phyloP scores from a whole-genome alignment of 1,140 invertebrate genomes.

The Drosophila paulistorum region DNA sequence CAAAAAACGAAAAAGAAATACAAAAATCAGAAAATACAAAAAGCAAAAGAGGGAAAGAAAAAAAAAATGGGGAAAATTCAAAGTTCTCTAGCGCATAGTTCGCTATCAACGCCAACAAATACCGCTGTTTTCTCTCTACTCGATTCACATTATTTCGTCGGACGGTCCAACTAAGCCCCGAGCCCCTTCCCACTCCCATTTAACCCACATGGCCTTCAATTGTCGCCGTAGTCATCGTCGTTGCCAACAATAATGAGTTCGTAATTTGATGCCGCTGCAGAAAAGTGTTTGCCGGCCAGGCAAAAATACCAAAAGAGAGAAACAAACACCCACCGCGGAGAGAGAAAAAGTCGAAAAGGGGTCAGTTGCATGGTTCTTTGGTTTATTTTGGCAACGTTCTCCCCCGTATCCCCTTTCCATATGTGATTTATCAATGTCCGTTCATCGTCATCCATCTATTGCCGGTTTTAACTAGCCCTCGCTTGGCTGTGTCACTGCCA shows the following conservation, averaged over 20 bases:
- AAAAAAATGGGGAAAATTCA: background rate
- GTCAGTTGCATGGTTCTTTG: background rate
- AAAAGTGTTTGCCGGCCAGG: slow-evolving; percentile 49
- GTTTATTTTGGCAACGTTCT: slow-evolving; percentile 56
- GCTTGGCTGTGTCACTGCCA: slow-evolving; percentile 11
- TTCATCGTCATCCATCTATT: slow-evolving; percentile 68
- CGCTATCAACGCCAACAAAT: slow-evolving; percentile 75
- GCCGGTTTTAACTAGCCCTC: slow-evolving; percentile 32
- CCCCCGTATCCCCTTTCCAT: slow-evolving; percentile 6
- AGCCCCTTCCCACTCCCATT: background rate
- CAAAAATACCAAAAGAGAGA: slow-evolving; percentile 22
- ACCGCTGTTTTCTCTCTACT: slow-evolving; percentile 21
- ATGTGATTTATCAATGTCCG: slow-evolving; percentile 79
- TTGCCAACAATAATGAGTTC: slow-evolving; percentile 78
- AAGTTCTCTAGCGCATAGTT: slow-evolving; percentile 21
- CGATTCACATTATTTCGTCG: slow-evolving; percentile 64
- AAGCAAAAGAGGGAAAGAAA: slow-evolving; percentile 8
- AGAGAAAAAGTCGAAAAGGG: background rate
- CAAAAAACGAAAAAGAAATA: background rate
- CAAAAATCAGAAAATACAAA: slow-evolving; percentile 4
- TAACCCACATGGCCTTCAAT: slow-evolving; percentile 26
- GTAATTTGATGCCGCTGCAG: slow-evolving; percentile 77
- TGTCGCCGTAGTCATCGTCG: slow-evolving; percentile 60
- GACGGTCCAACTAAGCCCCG: background rate
- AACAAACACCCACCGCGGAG: background rate